Conservation (phyloP, 2,113 vertebrate genomes). For the Cochlearius cochlearius region DNA sequence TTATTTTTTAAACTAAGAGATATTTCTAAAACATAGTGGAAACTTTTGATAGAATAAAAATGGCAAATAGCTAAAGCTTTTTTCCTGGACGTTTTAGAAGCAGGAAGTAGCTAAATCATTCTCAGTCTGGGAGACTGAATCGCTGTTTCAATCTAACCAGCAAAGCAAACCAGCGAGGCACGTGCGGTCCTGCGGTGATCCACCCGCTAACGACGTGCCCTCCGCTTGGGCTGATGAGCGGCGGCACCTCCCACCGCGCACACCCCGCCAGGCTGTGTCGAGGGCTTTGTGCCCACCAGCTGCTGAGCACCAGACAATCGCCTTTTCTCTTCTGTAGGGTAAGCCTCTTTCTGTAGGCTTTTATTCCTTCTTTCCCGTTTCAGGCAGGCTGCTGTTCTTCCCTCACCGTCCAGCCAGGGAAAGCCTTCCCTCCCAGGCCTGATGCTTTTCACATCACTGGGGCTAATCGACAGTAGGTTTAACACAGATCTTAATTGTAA, state of each 20-base stretch:
- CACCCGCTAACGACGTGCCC: not conserved
- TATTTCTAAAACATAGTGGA: not conserved
- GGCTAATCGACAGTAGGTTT: slow-evolving; percentile 27
- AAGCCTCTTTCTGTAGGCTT: slow-evolving; percentile 29
- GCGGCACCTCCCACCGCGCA: not conserved
- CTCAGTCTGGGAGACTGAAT: not conserved
- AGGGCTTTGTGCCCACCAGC: not conserved
- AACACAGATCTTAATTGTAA: slow-evolving; percentile 46
- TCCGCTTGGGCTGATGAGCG: not conserved
- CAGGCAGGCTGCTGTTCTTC: slow-evolving; percentile 33
- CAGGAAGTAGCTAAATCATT: not conserved
- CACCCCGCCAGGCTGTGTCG: not conserved
- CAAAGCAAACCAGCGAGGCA: not conserved
- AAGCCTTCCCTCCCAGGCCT: not conserved
- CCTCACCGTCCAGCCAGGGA: not conserved
- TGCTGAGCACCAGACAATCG: not conserved
- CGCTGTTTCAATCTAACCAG: not conserved
- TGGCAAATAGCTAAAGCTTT: not conserved
- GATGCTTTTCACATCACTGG: not conserved
- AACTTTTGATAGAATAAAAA: not conserved
- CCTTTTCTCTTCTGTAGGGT: slow-evolving; percentile 7
- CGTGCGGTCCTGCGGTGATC: not conserved
- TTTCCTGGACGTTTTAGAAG: not conserved
- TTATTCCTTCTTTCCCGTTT: slow-evolving; percentile 6
- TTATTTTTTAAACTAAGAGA: not conserved